These are phyloP conservation scores for Leptura quadrifasciata DNA, from an alignment of 2,888 invertebrate genomes.

Conservation along the genomic window DNA sequence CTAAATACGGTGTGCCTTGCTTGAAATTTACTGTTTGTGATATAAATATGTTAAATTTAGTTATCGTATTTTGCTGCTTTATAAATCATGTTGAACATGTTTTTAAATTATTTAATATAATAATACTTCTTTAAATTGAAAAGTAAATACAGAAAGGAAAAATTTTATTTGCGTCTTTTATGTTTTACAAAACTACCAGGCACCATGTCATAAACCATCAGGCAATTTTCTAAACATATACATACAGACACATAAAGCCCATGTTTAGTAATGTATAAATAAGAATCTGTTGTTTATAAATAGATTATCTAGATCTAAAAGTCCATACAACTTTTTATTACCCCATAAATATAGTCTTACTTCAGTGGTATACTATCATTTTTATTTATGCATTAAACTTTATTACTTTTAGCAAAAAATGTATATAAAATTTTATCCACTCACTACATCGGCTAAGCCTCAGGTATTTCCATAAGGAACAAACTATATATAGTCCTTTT, in stretches of 20 bases:
- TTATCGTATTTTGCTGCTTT: constrained; percentile 46
- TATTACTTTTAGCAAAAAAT: background rate
- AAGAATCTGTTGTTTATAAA: constrained; percentile 1
- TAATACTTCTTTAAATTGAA: background rate
- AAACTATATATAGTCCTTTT: too few relatives aligned
- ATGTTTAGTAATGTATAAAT: constrained; percentile 2
- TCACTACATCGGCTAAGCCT: too few relatives aligned
- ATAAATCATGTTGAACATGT: constrained; percentile 22
- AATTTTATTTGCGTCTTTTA: background rate
- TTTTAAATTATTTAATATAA: constrained; percentile 25
- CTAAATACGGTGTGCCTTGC: constrained; percentile 52
- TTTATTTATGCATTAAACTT: background rate
- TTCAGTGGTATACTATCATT: background rate
- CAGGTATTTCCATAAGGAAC: too few relatives aligned
- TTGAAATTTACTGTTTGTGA: constrained; percentile 52
- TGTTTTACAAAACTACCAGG: background rate
- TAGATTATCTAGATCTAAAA: constrained; percentile 1
- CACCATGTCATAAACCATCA: constrained; percentile 4
- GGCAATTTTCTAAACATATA: background rate
- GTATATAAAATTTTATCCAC: background rate
- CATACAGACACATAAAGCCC: background rate
- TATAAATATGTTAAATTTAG: constrained; percentile 53
- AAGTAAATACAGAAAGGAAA: background rate
- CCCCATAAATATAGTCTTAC: background rate
- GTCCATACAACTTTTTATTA: background rate